Percentiles rank a stretch among this genome's conserved stretches.
Conservation (phyloP, 2,113 vertebrate species). For the Ranitomeya variabilis region DNA sequence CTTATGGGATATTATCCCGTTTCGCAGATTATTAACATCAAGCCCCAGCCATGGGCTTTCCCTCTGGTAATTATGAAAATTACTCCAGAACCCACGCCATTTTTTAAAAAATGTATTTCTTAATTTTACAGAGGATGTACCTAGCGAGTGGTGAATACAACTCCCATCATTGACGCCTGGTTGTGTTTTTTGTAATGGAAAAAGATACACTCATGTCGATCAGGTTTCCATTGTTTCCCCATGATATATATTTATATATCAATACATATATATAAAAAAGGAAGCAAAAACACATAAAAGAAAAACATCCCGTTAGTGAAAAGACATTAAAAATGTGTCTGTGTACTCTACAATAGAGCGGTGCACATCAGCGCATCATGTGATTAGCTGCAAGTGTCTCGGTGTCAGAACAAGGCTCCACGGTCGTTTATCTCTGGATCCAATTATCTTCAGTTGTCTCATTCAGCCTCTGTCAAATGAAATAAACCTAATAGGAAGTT, state of each 20-base stretch:
- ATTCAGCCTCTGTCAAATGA: conserved; percentile 26
- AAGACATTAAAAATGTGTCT: neutral
- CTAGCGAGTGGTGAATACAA: no score
- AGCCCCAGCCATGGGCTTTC: no score
- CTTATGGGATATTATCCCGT: no score
- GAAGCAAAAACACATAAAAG: neutral
- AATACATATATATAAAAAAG: neutral
- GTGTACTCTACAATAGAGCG: neutral
- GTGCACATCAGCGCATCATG: neutral
- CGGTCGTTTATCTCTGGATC: conserved; percentile 37
- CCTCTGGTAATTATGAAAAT: no score
- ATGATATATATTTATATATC: neutral
- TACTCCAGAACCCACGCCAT: no score
- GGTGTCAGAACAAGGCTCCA: neutral
- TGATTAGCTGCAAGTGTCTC: conserved; percentile 10
- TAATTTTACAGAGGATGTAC: no score
- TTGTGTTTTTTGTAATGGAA: neutral
- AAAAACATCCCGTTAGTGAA: neutral
- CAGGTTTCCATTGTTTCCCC: neutral
- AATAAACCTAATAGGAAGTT: conserved; percentile 39
- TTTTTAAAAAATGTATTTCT: no score
- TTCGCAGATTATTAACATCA: no score
- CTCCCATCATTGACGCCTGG: no score
- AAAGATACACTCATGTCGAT: neutral
- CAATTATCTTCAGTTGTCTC: conserved; percentile 36